Evolutionary conservation across 2,797 vertebrate genomes (phyloP), one percentile per base, ranked within the genome.

Genomic region (Myotis findleyi): DNA sequence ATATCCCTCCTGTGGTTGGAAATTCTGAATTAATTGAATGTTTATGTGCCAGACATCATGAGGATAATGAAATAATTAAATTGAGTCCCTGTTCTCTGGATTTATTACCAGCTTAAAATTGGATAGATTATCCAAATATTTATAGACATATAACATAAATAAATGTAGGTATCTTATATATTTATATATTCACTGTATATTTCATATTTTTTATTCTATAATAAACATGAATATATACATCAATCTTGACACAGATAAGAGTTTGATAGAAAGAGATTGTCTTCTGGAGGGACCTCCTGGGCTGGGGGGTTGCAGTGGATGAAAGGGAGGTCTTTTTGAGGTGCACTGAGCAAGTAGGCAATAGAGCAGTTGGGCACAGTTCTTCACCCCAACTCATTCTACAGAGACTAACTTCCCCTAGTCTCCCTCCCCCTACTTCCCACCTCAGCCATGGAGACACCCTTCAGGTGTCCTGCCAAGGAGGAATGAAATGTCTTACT

Each of bases 1-100:
- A 13, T 94, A 7, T 53, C 16, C 92, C 21, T 62, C 27, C 23
- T 80, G 90, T 91, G 93, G 90, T 92, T 95, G 90, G 90, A 94
- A 97, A 94, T 69, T 96, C 51, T 95, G 92, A 95, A 87, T 89
- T 89, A 94, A 94, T 62, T 80, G 36, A 95, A 51, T 89, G 41
- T 87, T 89, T 91, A 73, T 75, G 64, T 23, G 41, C 36, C 66
- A 90, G 90, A 30, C 20, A 51, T 62, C 71, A 23, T 20, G 38
- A 88, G 6, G 6, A 49, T 59, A 79, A 76, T 64, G 12, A 93
- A 68, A 77, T 89, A 64, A 91, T 75, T 68, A 95, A 81, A 59
- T 25, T 57, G 53, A 30, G 10, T 83, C 21, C 44, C 41, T 92
- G 36, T 14, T 7, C 18, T 77, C 13, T 76, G 44, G 44, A 62